Conservation (phyloP, 1,140 invertebrate genomes). For the Drosophila elegans region DNA sequence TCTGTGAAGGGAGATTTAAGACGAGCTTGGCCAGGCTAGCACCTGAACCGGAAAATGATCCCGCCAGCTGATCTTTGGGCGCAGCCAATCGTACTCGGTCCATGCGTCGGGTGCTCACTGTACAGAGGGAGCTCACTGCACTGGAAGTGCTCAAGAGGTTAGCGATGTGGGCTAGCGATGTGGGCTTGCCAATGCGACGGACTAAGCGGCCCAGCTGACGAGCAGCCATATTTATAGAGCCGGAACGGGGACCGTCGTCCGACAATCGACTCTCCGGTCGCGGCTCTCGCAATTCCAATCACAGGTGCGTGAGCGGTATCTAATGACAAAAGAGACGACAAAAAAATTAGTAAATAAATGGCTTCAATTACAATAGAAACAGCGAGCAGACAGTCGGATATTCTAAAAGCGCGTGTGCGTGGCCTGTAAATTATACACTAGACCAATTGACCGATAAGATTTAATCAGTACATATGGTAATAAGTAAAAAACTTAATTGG, state of each 20-base stretch:
- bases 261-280: slow-evolving; percentile 1
- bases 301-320: slow-evolving; percentile 4
- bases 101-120: slow-evolving; percentile 1
- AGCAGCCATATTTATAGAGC: slow-evolving; percentile 36
- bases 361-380: neutral
- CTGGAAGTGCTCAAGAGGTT: neutral
- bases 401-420: neutral
- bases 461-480: neutral
- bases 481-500: neutral
- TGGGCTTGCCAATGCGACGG: slow-evolving; percentile 5
- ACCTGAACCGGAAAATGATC: no score
- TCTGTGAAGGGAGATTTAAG: slow-evolving; percentile 18
- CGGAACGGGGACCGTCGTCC: neutral
- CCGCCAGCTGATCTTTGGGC: neutral
- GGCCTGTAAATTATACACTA: neutral
- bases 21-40: slow-evolving; percentile 40
- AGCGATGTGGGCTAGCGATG: neutral
- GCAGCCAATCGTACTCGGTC: neutral
- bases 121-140: neutral
- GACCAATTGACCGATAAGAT: slow-evolving; percentile 3
- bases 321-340: neutral
- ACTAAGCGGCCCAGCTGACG: slow-evolving; percentile 21
- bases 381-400: neutral
- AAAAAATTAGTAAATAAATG: slow-evolving; percentile 1
- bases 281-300: neutral